Evolutionary conservation across 2,113 vertebrate species (phyloP), one percentile per base, ranked within the genome.

Genomic region (Actenoides lindsayi): DNA sequence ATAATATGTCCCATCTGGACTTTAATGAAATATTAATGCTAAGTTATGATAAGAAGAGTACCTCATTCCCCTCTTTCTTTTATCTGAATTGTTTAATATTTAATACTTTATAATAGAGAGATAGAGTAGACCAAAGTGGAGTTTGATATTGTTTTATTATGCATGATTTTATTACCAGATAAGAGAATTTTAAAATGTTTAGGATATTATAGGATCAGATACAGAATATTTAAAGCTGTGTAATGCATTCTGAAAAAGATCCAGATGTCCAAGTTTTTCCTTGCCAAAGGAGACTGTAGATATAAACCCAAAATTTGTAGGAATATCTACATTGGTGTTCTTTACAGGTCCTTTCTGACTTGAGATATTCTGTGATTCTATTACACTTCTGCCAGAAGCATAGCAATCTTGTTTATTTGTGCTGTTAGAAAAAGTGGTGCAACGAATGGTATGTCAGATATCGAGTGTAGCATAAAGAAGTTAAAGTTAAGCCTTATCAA

Each of bases 11-110:
- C 89, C n/a, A 94, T 89, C 59, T 95, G 94, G 91, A 92, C 83
- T 89, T 90, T 35, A 94, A 94, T 94, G 86, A 96, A 96, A 95
- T 92, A 94, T 97, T 97, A 71, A 95, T 91, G 51, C 17, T 73
- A 86, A 95, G 63, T 95, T 95, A 93, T 94, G 80, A 83, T 93
- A 92, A 68, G 83, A 93, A 74, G 33, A 87, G 23, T 89, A 89
- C 80, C 73, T 96, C 42, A 89, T 90, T 92, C 73, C 76, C 37
- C 75, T 96, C 46, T 94, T 87, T 91, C 76, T 96, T 90, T 94
- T 92, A 86, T 94, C 89, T 92, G 51, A 93, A 94, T 89, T 83
- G 63, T 92, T 96, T 92, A 94, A 94, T 95, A 94, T 94, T 96
- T 95, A 92, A 94, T 95, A 67, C 82, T 87, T 92, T 88, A 63